Evolutionary conservation across 2,113 vertebrate genomes (phyloP), one percentile per base, ranked within the genome.

Genomic region (Sprattus sprattus): DNA sequence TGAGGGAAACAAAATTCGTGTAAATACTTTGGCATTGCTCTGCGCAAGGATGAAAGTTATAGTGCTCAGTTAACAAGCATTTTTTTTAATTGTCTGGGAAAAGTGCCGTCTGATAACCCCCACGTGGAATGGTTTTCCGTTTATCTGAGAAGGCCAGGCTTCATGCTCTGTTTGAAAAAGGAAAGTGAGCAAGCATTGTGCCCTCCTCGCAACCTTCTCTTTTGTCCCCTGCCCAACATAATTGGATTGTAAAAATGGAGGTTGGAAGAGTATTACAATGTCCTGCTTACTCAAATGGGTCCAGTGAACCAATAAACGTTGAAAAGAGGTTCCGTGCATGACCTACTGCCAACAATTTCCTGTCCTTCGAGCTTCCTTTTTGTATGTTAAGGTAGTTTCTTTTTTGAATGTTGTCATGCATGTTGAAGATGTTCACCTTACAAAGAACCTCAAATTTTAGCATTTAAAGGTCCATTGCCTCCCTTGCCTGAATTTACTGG

Each of bases 61-160:
- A 78, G 32, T 32, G 28, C 28, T 78, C 54, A 50, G 84, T 82
- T 87, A 88, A 84, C 87, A 78, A 87, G 87, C 75, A 13, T 71
- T 15, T 83, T 87, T 86, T 80, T 44, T 52, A 45, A 71, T 81
- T 84, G 85, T 49, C 22, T 60, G 81, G 45, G 45, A 25, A 85
- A 50, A 84, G 67, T 82, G 64, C 22, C 47, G 47, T 85, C 46
- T 78, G 32, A 78, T 78, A 81, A 84, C 78, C 57, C 64, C 78
- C 49, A 84, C 52, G 80, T 80, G 83, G 45, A 83, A 78, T 39
- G 82, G 83, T 39, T 82, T 47, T 57, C 45, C 82, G 81, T 83
- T 82, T 81, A 84, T 89, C 86, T 85, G 45, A 20, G 82, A 46
- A 78, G 49, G 13, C 83, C 82, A 88, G 90, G 78, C 67, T 82